A percentile compares a stretch with the other conserved stretches of the same genome.
These are phyloP conservation scores for Platycheirus rosarum DNA, from an alignment of 2,888 invertebrate species.

Conservation along the genomic window DNA sequence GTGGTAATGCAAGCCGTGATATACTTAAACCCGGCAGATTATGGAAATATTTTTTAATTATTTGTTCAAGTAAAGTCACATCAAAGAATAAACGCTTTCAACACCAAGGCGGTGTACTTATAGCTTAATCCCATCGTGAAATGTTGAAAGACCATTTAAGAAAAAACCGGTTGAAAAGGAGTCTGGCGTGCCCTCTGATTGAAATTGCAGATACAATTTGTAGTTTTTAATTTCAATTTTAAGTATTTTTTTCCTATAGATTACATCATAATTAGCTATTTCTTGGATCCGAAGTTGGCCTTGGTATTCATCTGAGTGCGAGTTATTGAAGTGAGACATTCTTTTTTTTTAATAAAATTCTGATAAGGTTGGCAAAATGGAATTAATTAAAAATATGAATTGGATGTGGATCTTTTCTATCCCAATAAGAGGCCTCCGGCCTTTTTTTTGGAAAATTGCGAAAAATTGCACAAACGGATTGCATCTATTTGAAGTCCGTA, in stretches of 20 bases:
- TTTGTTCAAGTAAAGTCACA: conserved; percentile 16
- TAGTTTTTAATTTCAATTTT: conserved; percentile 4
- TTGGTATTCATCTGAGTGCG: conserved; percentile 32
- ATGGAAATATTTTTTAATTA: conserved; percentile 48
- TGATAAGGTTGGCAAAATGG: conserved; percentile 15
- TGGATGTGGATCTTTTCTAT: too few species aligned
- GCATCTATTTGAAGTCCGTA: too few species aligned
- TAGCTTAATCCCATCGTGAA: not conserved
- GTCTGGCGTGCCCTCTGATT: conserved; percentile 30
- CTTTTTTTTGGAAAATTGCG: too few species aligned
- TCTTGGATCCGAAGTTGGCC: conserved; percentile 22
- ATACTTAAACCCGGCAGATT: conserved; percentile 39
- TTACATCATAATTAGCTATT: conserved; percentile 23
- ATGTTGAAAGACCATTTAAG: conserved; percentile 5
- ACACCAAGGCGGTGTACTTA: not conserved
- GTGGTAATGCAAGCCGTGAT: conserved; percentile 27
- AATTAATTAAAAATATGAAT: not conserved
- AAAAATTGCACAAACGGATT: too few species aligned
- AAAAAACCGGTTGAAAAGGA: conserved; percentile 30
- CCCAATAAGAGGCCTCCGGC: too few species aligned
- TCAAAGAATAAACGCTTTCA: conserved; percentile 14
- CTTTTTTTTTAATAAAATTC: conserved; percentile 1
- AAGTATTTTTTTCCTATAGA: conserved; percentile 35
- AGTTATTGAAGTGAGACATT: conserved; percentile 35
- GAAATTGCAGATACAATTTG: conserved; percentile 33